These are phyloP conservation scores for Emydoidea blandingii DNA, from an alignment of 2,797 vertebrate species.

Conservation along the genomic window DNA sequence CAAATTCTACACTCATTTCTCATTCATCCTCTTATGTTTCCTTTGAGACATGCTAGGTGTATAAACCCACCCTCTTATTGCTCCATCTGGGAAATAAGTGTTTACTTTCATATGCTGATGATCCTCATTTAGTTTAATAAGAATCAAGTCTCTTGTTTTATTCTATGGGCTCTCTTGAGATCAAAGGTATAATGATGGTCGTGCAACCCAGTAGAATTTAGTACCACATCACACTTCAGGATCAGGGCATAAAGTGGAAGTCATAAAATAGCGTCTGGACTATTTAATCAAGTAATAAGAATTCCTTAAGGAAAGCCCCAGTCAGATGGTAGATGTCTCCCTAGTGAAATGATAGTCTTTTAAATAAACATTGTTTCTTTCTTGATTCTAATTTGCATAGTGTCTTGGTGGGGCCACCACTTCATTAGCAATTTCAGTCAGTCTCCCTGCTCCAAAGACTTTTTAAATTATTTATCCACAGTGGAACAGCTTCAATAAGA, in stretches of 20 bases:
- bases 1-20: neutral
- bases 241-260: neutral
- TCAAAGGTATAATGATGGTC: fast-evolving
- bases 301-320: neutral
- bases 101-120: neutral
- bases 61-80: neutral
- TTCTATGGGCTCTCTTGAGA: fast-evolving
- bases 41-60: neutral
- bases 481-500: neutral
- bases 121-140: fast-evolving
- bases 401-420: neutral
- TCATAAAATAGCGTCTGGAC: neutral
- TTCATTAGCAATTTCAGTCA: neutral
- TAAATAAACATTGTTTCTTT: neutral
- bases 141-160: neutral
- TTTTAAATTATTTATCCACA: neutral
- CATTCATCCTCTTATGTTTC: neutral
- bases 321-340: neutral
- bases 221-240: fast-evolving
- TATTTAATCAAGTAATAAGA: neutral
- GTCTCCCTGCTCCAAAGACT: neutral
- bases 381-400: neutral
- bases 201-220: fast-evolving
- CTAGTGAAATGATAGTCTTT: neutral
- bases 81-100: neutral